A percentile compares a stretch with the other conserved stretches of the same genome.
phyloP scores from a whole-genome alignment of 2,888 invertebrate genomes.

The Blastobasis adustella region DNA sequence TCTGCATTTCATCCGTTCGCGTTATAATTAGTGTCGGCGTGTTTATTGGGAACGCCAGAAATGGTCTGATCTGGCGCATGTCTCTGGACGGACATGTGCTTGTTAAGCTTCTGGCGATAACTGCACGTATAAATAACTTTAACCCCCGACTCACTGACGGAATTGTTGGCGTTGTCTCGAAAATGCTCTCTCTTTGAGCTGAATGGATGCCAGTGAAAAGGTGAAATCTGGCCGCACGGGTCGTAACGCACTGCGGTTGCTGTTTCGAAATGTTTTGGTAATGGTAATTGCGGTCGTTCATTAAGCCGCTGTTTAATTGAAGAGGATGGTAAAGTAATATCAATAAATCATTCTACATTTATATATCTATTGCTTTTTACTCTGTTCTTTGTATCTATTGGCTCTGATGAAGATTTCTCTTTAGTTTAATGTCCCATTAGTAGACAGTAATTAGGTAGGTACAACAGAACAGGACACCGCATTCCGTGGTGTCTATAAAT shows the following conservation, averaged over 20 bases:
- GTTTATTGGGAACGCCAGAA: constrained; percentile 41
- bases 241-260: not conserved
- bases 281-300: no score
- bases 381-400: no score
- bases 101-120: constrained; percentile 27
- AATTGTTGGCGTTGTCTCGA: constrained; percentile 5
- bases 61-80: constrained; percentile 38
- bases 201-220: constrained; percentile 3
- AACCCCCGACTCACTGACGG: constrained; percentile 3
- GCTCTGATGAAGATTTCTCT: no score
- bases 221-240: constrained; percentile 1
- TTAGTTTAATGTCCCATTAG: no score
- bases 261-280: constrained; percentile 1
- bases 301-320: no score
- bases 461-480: no score
- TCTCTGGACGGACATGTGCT: constrained; percentile 23
- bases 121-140: constrained; percentile 27
- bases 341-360: no score
- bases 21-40: constrained; percentile 42
- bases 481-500: no score
- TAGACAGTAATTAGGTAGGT: no score
- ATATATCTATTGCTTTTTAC: no score
- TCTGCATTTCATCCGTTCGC: constrained; percentile 10
- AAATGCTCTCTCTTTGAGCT: not conserved
- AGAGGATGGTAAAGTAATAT: no score